Conservation (phyloP, 1,140 invertebrate species). For the Platorchestia sp. region DNA sequence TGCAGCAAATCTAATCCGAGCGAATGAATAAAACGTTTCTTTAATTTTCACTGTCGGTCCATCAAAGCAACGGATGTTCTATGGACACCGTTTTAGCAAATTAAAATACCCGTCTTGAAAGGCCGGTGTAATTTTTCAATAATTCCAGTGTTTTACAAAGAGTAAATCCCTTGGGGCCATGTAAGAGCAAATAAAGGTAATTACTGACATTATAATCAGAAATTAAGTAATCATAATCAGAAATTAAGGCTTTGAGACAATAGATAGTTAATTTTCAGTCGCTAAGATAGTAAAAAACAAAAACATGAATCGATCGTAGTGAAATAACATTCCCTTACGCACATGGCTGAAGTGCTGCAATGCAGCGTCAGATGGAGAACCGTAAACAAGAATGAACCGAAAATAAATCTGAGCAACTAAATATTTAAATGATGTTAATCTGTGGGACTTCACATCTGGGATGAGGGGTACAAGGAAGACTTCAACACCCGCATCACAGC, state of each 20-base stretch:
- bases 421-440: too few species aligned
- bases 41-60: too few species aligned
- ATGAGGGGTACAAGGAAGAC: too few species aligned
- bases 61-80: too few species aligned
- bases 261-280: not conserved
- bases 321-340: too few species aligned
- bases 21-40: too few species aligned
- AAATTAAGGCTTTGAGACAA: not conserved
- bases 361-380: too few species aligned
- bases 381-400: too few species aligned
- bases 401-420: too few species aligned
- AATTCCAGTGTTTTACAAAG: not conserved
- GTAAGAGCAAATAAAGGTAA: not conserved
- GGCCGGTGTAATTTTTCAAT: not conserved
- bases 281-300: not conserved
- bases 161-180: not conserved
- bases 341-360: too few species aligned
- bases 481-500: too few species aligned
- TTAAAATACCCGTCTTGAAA: not conserved
- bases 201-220: not conserved
- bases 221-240: not conserved
- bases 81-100: not conserved
- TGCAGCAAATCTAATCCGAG: not conserved
- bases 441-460: too few species aligned
- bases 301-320: not conserved